Percentiles rank a stretch among this genome's conserved stretches.
Evolutionary conservation across 2,888 invertebrate species (phyloP).

Genomic region (Cerceris rybyensis): DNA sequence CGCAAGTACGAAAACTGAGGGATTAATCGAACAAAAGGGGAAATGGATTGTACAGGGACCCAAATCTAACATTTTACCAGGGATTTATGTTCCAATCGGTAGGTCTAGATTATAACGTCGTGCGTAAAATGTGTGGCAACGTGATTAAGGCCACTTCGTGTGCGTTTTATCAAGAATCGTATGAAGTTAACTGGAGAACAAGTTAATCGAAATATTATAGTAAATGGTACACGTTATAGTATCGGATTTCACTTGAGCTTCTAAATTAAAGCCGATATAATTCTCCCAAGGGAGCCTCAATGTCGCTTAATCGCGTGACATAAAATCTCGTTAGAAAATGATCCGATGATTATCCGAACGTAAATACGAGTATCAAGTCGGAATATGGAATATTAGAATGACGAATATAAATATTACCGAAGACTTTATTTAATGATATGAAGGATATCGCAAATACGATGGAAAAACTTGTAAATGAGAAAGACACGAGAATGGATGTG

Average conservation of each 20-base stretch:
- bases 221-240: background rate
- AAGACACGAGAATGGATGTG: background rate
- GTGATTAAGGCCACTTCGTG: background rate
- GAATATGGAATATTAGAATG: background rate
- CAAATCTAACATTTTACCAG: slow-evolving; percentile 55
- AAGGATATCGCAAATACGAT: too few relatives aligned
- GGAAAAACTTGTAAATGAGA: slow-evolving; percentile 5
- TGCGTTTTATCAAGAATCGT: background rate
- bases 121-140: background rate
- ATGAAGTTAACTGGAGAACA: background rate
- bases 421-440: too few relatives aligned
- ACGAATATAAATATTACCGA: too few relatives aligned
- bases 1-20: slow-evolving; percentile 11
- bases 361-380: background rate
- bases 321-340: too few relatives aligned
- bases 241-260: background rate
- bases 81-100: slow-evolving; percentile 58
- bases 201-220: background rate
- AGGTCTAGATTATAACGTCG: slow-evolving; percentile 27
- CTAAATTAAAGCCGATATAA: background rate
- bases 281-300: background rate
- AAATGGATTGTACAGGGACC: slow-evolving; percentile 64
- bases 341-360: too few relatives aligned
- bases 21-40: slow-evolving; percentile 17
- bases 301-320: too few relatives aligned